Evolutionary conservation across 2,113 vertebrate species (phyloP), one percentile per base, ranked within the genome.

Genomic region (Eubucco bourcierii): DNA sequence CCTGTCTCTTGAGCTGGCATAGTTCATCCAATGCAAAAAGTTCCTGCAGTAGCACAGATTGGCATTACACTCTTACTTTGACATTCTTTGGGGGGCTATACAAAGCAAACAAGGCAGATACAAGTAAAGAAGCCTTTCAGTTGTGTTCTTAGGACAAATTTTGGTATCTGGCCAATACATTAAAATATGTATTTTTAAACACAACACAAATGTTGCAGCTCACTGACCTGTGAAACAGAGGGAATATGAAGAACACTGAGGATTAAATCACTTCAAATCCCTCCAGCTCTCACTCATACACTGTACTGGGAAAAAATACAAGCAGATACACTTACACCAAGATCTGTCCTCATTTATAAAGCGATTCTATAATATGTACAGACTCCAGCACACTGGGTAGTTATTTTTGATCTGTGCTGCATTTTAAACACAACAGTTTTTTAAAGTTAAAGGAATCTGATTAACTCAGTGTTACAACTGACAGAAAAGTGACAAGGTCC

Each of bases 401-500:
- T 67, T 72, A 84, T 92, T 96, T 95, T 87, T 75, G 53, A 91
- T 95, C 61, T 24, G 73, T 81, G 68, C 65, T 90, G 17, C 80
- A 83, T 96, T 87, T 86, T 80, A 93, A 93, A 94, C 77, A 93
- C 65, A 95, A 86, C 85, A 44, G 63, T 90, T 95, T 39, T 95
- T 93, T 93, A 92, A 94, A 88, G 56, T 84, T 95, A 64, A 55
- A 87, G 89, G 68, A 77, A 89, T 77, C 93, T 83, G 50, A 84
- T 94, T 94, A 95, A 88, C 80, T 88, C 74, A 9, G 70, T 85
- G 82, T 72, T 92, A 90, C 88, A 91, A 94, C 93, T 95, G 93
- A 96, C 74, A 75, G 73, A 77, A 87, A 86, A 93, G 72, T 64
- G 33, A 90, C 93, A 91, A 94, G 92, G 94, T 93, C 96, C 95